These are phyloP conservation scores for Anthophora plumipes DNA, from an alignment of 2,888 invertebrate species.

Conservation along the genomic window DNA sequence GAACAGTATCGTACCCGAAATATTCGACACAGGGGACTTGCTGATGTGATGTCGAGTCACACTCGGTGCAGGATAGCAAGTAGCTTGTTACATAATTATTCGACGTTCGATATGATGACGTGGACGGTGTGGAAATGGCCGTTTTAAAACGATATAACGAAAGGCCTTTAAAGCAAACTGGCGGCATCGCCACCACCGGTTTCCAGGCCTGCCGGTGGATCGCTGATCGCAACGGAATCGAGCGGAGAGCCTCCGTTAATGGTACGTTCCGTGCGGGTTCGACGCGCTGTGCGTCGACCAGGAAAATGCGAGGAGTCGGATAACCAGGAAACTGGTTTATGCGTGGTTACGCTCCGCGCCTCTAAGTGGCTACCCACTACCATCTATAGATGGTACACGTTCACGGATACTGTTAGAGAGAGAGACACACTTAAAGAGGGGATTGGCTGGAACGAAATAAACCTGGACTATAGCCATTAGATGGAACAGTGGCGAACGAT, in stretches of 20 bases:
- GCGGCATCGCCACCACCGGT: conserved; percentile 58
- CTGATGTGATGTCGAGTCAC: too few relatives aligned
- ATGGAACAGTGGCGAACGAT: conserved; percentile 53
- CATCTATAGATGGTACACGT: conserved; percentile 66
- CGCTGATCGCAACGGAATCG: conserved; percentile 64
- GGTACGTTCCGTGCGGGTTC: conserved; percentile 77
- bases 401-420: conserved; percentile 64
- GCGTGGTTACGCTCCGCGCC: conserved; percentile 78
- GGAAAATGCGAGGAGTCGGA: conserved; percentile 80
- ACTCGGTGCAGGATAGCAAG: too few relatives aligned
- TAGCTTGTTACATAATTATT: conserved; percentile 74
- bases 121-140: conserved; percentile 38
- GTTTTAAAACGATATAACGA: conserved; percentile 61
- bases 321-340: conserved; percentile 84
- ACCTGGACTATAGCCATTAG: conserved; percentile 58
- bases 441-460: conserved; percentile 58
- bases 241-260: conserved; percentile 77
- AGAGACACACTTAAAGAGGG: conserved; percentile 41
- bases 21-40: too few relatives aligned
- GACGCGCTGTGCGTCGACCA: conserved; percentile 77
- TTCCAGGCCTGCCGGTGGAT: conserved; percentile 55
- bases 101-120: conserved; percentile 57
- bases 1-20: too few relatives aligned
- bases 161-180: conserved; percentile 46
- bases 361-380: conserved; percentile 74